Evolutionary conservation across 2,797 vertebrate genomes (phyloP).

Genomic region (Argentina silus): DNA sequence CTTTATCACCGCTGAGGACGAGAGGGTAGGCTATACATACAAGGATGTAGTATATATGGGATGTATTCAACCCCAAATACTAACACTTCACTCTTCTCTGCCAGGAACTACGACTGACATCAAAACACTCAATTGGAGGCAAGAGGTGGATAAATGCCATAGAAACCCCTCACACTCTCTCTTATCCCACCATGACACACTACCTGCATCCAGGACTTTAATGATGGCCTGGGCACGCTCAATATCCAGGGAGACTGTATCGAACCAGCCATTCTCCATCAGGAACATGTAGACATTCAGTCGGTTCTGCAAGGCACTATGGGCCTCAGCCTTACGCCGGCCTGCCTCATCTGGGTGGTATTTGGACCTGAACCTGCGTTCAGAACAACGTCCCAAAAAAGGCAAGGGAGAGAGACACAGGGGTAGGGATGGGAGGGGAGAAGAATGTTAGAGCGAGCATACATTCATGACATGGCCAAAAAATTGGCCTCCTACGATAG

Average conservation of each 20-base stretch:
- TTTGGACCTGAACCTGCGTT: constrained; percentile 88
- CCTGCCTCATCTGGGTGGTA: constrained; percentile 92
- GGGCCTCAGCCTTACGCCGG: constrained; percentile 83
- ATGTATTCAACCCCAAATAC: neutral
- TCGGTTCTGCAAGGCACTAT: constrained; percentile 84
- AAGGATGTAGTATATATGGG: neutral
- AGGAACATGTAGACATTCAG: constrained; percentile 86
- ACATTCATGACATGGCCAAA: neutral
- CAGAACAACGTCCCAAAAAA: constrained; percentile 49
- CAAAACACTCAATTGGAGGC: neutral
- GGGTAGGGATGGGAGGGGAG: constrained; percentile 12
- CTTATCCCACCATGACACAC: neutral
- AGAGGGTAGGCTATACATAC: neutral
- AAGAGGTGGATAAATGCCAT: neutral
- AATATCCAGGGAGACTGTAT: constrained; percentile 86
- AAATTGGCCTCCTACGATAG: neutral
- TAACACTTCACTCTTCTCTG: neutral
- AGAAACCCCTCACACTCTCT: neutral
- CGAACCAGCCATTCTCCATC: constrained; percentile 88
- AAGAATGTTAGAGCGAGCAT: constrained; percentile 44
- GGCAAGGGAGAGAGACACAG: neutral
- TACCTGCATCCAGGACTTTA: constrained; percentile 91
- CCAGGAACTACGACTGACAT: neutral
- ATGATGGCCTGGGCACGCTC: constrained; percentile 86
- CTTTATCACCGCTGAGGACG: constrained; percentile 87